Conservation (phyloP, 2,888 invertebrate species). For the Aplocera efformata region DNA sequence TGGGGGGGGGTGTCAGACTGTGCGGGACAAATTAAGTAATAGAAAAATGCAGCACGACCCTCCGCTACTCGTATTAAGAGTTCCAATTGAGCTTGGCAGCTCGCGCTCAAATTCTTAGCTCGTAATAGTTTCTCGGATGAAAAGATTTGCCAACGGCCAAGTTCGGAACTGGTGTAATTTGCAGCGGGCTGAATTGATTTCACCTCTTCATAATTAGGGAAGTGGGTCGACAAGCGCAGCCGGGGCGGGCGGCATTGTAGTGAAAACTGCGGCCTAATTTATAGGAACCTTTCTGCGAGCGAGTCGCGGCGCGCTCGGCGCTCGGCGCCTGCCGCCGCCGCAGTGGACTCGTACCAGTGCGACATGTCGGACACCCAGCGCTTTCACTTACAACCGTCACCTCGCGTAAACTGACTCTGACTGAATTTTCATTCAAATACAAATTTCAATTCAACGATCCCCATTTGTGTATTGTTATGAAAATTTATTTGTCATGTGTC, state of each 20-base stretch:
- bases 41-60: too few species aligned
- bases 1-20: too few species aligned
- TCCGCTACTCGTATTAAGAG: too few species aligned
- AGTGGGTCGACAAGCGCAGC: conserved; percentile 31
- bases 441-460: too few species aligned
- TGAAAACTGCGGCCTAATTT: conserved; percentile 37
- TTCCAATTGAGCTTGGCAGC: too few species aligned
- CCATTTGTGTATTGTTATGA: too few species aligned
- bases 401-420: too few species aligned
- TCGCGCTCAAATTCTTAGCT: too few species aligned
- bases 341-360: not conserved
- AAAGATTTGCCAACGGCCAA: not conserved
- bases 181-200: conserved; percentile 31
- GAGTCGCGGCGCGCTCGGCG: conserved; percentile 14
- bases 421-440: too few species aligned
- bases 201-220: conserved; percentile 42
- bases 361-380: not conserved
- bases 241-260: conserved; percentile 28
- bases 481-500: too few species aligned
- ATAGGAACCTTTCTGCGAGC: conserved; percentile 19
- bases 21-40: too few species aligned
- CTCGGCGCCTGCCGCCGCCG: not conserved
- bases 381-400: too few species aligned
- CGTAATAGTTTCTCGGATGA: not conserved
- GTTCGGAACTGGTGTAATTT: conserved; percentile 7